A percentile compares a stretch with the other conserved stretches of the same genome.
These are phyloP conservation scores for Rhinella marina DNA, from an alignment of 2,797 vertebrate species.

Conservation along the genomic window DNA sequence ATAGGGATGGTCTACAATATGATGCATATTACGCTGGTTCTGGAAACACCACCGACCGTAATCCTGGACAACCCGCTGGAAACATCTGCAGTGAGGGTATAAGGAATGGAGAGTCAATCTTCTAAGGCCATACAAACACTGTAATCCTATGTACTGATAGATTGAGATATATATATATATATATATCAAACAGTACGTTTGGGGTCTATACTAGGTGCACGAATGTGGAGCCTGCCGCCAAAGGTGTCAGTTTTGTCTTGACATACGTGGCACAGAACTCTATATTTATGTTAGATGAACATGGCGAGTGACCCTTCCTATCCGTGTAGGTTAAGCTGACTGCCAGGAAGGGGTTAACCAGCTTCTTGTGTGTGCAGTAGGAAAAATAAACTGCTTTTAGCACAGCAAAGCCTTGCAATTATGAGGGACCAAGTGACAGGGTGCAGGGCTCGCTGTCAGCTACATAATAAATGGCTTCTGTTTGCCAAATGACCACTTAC, in stretches of 20 bases:
- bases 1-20: no score
- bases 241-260: no score
- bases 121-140: no score
- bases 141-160: no score
- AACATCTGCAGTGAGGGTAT: no score
- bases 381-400: conserved; percentile 46
- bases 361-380: not conserved
- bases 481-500: conserved; percentile 59
- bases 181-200: not conserved
- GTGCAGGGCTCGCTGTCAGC: conserved; percentile 31
- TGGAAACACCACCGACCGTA: no score
- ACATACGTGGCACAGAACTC: no score
- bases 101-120: no score
- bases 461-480: conserved; percentile 57
- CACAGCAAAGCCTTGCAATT: conserved; percentile 41
- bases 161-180: no score
- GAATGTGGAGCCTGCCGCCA: not conserved
- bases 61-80: no score
- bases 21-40: no score
- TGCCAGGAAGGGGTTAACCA: conserved; percentile 20
- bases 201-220: not conserved
- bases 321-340: not conserved
- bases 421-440: conserved; percentile 23
- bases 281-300: no score
- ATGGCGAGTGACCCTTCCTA: not conserved